A percentile compares a stretch with the other conserved stretches of the same genome.
phyloP scores from a whole-genome alignment of 2,797 vertebrate genomes.

The Numenius phaeopus region DNA sequence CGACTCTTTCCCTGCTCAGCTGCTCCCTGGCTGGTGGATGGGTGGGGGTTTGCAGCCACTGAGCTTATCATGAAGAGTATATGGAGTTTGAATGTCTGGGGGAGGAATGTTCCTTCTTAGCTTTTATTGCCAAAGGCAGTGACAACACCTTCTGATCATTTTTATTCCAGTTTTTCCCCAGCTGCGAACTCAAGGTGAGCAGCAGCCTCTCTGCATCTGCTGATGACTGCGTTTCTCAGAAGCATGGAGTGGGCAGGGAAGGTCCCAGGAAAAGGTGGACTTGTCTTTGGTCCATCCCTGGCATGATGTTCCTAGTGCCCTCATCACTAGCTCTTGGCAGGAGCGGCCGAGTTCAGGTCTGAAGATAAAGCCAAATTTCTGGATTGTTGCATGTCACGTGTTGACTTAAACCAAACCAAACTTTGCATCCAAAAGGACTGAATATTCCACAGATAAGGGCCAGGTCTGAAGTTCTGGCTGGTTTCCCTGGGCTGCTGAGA shows the following conservation, averaged over 20 bases:
- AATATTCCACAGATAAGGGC: background rate
- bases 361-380: background rate
- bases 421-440: background rate
- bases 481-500: background rate
- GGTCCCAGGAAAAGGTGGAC: background rate
- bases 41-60: background rate
- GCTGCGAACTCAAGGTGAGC: background rate
- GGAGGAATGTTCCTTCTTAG: background rate
- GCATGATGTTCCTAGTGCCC: background rate
- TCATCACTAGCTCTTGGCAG: background rate
- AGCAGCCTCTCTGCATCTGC: background rate
- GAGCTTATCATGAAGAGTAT: background rate
- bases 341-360: background rate
- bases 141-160: background rate
- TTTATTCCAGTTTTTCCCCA: background rate
- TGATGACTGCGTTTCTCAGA: background rate
- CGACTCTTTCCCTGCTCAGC: background rate
- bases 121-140: background rate
- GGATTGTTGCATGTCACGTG: fast-evolving
- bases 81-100: background rate
- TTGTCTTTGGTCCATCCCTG: background rate
- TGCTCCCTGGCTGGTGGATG: background rate
- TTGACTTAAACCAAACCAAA: background rate
- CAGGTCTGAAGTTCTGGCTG: background rate
- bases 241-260: background rate